Conservation (phyloP, 2,113 vertebrate genomes). For the Cyphomyrus plagiostoma region DNA sequence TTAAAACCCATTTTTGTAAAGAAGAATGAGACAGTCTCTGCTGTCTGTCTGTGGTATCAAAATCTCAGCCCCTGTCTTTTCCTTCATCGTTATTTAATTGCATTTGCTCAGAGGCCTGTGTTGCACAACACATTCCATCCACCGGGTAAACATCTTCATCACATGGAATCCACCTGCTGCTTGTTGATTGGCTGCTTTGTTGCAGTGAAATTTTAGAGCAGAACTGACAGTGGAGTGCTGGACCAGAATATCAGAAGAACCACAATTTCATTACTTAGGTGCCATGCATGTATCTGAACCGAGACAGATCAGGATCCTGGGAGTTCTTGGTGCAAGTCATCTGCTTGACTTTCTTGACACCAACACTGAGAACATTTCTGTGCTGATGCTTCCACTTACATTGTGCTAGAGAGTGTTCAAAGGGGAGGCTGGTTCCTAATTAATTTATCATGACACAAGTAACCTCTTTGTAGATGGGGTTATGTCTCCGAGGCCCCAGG, state of each 20-base stretch:
- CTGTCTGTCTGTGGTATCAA: neutral
- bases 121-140: neutral
- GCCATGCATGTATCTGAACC: neutral
- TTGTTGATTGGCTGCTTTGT: neutral
- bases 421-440: conserved; percentile 34
- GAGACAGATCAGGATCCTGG: neutral
- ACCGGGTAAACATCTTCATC: neutral
- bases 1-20: neutral
- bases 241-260: neutral
- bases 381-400: conserved; percentile 15
- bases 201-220: neutral
- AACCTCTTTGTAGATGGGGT: neutral
- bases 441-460: conserved; percentile 20
- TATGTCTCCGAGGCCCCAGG: neutral
- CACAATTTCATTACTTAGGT: neutral
- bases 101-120: neutral
- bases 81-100: conserved; percentile 13
- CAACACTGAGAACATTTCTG: conserved; percentile 20
- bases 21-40: neutral
- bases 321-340: conserved; percentile 16
- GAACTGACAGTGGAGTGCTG: neutral
- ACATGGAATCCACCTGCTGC: neutral
- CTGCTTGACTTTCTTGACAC: conserved; percentile 20
- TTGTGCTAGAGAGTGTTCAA: conserved; percentile 3
- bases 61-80: neutral